Percentiles rank a stretch among this genome's conserved stretches.
These are phyloP conservation scores for Oncopodura yosiiana DNA, from an alignment of 1,140 invertebrate genomes.

Conservation along the genomic window DNA sequence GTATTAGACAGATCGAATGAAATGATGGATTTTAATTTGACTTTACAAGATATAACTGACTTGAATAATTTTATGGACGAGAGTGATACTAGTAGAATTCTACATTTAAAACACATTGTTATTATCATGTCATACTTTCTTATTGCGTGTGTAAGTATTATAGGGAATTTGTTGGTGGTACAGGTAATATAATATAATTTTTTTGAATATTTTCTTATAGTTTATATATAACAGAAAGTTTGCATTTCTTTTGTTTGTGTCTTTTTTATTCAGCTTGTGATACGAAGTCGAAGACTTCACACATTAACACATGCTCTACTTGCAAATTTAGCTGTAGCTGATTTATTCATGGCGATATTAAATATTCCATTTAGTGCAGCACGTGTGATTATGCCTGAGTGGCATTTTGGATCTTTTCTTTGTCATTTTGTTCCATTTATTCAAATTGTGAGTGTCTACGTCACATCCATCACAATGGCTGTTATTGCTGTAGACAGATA, in stretches of 20 bases:
- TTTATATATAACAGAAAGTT: background rate
- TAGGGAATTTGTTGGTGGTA: constrained; percentile 32
- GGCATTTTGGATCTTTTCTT: constrained; percentile 44
- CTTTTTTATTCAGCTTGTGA: constrained; percentile 35
- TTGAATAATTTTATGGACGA: constrained; percentile 28
- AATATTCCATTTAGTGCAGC: constrained; percentile 42
- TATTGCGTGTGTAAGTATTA: constrained; percentile 26
- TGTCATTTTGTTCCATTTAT: constrained; percentile 46
- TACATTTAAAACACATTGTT: constrained; percentile 22
- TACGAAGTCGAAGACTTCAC: constrained; percentile 38
- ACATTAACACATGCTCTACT: constrained; percentile 38
- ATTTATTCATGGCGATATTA: constrained; percentile 39
- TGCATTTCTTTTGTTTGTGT: background rate
- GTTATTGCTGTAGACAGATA: constrained; percentile 48
- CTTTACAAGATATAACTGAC: constrained; percentile 25
- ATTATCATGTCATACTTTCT: constrained; percentile 25
- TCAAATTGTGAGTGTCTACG: constrained; percentile 45
- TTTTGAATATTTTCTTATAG: background rate
- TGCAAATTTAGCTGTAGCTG: constrained; percentile 39
- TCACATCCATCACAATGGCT: constrained; percentile 47
- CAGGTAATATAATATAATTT: constrained; percentile 19
- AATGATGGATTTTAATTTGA: constrained; percentile 28
- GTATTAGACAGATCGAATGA: too few species aligned
- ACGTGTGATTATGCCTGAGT: constrained; percentile 38
- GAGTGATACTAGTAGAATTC: background rate